Evolutionary conservation across 1,140 invertebrate species (phyloP), one percentile per base, ranked within the genome.

Genomic region (Epicauta chinensis): DNA sequence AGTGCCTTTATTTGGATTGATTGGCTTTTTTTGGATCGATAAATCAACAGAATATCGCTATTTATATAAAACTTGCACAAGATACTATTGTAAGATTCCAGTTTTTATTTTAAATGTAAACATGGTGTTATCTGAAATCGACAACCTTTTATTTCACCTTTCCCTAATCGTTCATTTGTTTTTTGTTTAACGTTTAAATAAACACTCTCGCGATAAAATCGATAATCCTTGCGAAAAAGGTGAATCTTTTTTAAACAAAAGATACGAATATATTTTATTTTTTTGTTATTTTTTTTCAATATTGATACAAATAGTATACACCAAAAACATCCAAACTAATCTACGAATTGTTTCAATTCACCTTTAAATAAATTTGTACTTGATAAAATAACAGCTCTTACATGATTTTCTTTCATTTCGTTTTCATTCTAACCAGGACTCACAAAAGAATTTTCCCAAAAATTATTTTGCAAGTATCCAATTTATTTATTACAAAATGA

Each of bases 331-430:
- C 58, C 60, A 63, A 60, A 62, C 61, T 65, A 65, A 55, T 48
- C 53, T 52, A 53, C 53, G 45, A 59, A 56, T 50, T 55, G 52
- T 60, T 61, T 23, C 55, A 60, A 58, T 55, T 60, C 56, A 58
- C 55, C 55, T 60, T 64, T 60, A 56, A 62, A 65, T 62, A 62
- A 65, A 65, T 66, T 66, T 66, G 63, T 66, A 66, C 64, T 66
- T 64, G 51, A 60, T 54, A 60, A 61, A 60, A 55, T 60, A 58
- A 61, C 59, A 60, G 51, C 55, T 61, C 59, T 53, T 48, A 42
- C 51, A 56, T 54, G 51, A 53, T 49, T 45, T 53, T n/a, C n/a
- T n/a, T n/a, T n/a, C n/a, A n/a, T n/a, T n/a, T n/a, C n/a, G n/a
- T n/a, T n/a, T n/a, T n/a, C n/a, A n/a, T n/a, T n/a, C n/a, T 52